Percentiles rank a stretch among this genome's conserved stretches.
Evolutionary conservation across 2,797 vertebrate genomes (phyloP).

Genomic region (Bradypodion ventrale): DNA sequence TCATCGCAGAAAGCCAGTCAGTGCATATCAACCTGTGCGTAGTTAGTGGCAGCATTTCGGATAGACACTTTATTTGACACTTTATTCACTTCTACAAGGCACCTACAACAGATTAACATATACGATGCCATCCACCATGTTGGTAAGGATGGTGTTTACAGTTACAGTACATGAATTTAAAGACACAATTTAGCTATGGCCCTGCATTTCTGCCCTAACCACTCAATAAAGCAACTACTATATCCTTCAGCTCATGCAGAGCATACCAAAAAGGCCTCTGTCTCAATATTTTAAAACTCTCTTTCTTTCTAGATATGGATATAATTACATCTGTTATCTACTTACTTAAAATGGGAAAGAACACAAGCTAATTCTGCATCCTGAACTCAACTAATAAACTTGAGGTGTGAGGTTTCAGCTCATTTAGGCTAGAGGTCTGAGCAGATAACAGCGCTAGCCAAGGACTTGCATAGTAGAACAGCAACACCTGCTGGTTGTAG

Average conservation of each 20-base stretch:
- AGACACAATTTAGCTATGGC: neutral
- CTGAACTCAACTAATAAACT: neutral
- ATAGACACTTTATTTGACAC: neutral
- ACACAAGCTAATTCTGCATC: neutral
- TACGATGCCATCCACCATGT: neutral
- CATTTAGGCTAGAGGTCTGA: neutral
- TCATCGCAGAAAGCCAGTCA: neutral
- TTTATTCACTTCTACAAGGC: neutral
- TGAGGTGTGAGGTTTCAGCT: constrained; percentile 11
- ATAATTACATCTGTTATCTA: neutral
- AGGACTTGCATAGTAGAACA: constrained; percentile 52
- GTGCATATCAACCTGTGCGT: too few species aligned
- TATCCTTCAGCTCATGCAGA: neutral
- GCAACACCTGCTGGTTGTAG: constrained; percentile 69
- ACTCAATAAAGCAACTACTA: neutral
- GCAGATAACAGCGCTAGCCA: neutral
- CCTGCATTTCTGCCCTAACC: neutral
- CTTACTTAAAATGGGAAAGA: neutral
- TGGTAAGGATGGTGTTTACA: neutral
- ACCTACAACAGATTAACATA: neutral
- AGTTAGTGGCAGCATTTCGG: neutral
- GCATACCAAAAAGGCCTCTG: neutral
- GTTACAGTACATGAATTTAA: neutral
- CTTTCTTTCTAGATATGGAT: neutral
- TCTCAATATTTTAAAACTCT: neutral